Evolutionary conservation across 2,797 vertebrate genomes (phyloP), one percentile per base, ranked within the genome.

Genomic region (Melanotaenia pygmaea): DNA sequence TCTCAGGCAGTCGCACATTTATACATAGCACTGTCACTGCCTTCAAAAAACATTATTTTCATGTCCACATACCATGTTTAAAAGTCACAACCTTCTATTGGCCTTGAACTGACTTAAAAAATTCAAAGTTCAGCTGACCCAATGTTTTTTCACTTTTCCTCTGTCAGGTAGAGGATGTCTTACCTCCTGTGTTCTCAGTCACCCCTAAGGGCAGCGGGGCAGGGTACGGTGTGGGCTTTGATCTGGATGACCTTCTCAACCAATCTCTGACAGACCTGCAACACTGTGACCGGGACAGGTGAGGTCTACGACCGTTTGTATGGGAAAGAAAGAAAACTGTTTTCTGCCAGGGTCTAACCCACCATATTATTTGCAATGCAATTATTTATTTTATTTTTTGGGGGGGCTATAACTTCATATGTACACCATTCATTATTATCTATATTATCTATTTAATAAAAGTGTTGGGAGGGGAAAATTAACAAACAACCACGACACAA

Each of bases 161-260:
- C 45, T 64, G 37, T 67, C 88, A 99, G 97, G 97, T 99, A 71
- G 97, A 98, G 67, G 97, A 99, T 11, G 91, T 96, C n/a, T 86
- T 99, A 80, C 97, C 97, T 0, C 97, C 97, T 0, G 94, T 96
- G 68, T 98, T 99, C 84, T 97, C 97, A 0, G 96, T 95, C 77
- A 99, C 97, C 4, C 97, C 97, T 5, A 99, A 99, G 89, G 97
- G 97, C 80, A 98, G 97, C 7, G 97, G 97, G 1, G 97, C 97
- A 1, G 97, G 97, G 0, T 98, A 99, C 0, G 97, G 97, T 0
- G 96, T 99, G 47, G 97, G 97, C 67, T 98, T 98, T 62, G 96
- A 98, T 82, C 92, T 98, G 69, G 97, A 98, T 67, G 97, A 98
- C 79, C 97, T 98, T 72, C 94, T 99, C 69, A 97, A 95, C 83